Base-by-base conservation (phyloP, 2,888 invertebrate species). In the Callyntrura guangdongensis region DNA sequence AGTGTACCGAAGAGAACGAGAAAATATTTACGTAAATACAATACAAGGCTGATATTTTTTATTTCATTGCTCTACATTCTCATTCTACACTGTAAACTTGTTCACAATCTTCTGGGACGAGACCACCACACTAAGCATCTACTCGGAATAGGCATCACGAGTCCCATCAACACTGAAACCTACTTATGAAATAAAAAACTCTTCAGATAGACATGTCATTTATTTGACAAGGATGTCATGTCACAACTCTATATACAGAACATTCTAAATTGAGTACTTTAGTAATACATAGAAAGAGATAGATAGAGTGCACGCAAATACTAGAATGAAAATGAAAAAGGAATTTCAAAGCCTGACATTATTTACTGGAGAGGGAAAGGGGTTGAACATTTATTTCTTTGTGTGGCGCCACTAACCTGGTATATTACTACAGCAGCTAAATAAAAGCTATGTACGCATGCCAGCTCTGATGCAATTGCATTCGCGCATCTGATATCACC, bases 161-260 rank as follows among this genome's bases (percentile, higher is more conserved):
- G 36, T 36, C 36, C 36, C 36, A 36, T 36, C 36, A 36, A 36
- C 36, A 36, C 36, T 36, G 36, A 36, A 6, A 36, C 36, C 36
- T 36, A 36, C 36, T 36, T 36, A 36, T 36, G 36, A 36, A 36
- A 36, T 36, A 47, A 81, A n/a, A 81, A 81, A 81, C 81, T 82
- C 47, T 59, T 64, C 36, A 47, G 22, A 64, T 61, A 81, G 59
- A 36, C 79, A 82, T 45, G 82, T 36, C 61, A 22, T 82, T 64
- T 22, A 45, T 82, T 82, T 82, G 82, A 64, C 45, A 82, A 61
- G 6, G 20, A 64, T 61, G 82, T 59, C 82, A 64, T 61, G 82
- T 45, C 82, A 82, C 61, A 45, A 11, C 20, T 61, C 81, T 61
- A 82, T 61, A 82, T 61, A 61, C 45, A 47, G 47, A 61, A 64